Percentiles rank a stretch among this genome's conserved stretches.
Evolutionary conservation across 2,113 vertebrate genomes (phyloP).

Genomic region (Microtus pennsylvanicus): DNA sequence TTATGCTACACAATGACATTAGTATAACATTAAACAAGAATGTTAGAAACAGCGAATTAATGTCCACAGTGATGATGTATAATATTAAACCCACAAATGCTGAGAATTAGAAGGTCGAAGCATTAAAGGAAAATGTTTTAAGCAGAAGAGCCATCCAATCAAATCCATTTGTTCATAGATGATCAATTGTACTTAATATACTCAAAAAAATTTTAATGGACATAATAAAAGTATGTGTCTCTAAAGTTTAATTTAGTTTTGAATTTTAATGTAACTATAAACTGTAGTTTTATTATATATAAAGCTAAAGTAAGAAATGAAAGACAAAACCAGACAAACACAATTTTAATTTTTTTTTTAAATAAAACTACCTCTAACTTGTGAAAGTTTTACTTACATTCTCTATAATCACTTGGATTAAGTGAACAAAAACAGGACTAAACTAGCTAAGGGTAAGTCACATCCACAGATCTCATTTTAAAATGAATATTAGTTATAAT

Average conservation of each 20-base stretch:
- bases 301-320: constrained; percentile 57
- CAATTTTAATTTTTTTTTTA: constrained; percentile 51
- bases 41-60: constrained; percentile 75
- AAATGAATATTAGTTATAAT: constrained; percentile 60
- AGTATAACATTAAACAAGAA: constrained; percentile 67
- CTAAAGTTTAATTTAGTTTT: constrained; percentile 58
- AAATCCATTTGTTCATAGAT: constrained; percentile 53
- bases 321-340: constrained; percentile 58
- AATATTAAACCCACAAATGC: constrained; percentile 62
- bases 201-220: constrained; percentile 34
- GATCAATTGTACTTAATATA: constrained; percentile 36
- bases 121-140: constrained; percentile 71
- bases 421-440: constrained; percentile 41
- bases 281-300: constrained; percentile 33
- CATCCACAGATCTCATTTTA: constrained; percentile 27
- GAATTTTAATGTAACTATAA: constrained; percentile 51
- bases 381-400: constrained; percentile 36
- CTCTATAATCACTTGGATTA: constrained; percentile 41
- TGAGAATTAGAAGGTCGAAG: constrained; percentile 71
- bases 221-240: constrained; percentile 38
- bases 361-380: constrained; percentile 30
- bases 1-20: constrained; percentile 62
- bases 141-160: constrained; percentile 54
- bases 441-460: neutral
- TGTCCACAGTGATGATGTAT: constrained; percentile 65